Percentiles rank a stretch among this genome's conserved stretches.
These are phyloP conservation scores for Chloroceryle amazona DNA, from an alignment of 2,797 vertebrate genomes.

Conservation along the genomic window DNA sequence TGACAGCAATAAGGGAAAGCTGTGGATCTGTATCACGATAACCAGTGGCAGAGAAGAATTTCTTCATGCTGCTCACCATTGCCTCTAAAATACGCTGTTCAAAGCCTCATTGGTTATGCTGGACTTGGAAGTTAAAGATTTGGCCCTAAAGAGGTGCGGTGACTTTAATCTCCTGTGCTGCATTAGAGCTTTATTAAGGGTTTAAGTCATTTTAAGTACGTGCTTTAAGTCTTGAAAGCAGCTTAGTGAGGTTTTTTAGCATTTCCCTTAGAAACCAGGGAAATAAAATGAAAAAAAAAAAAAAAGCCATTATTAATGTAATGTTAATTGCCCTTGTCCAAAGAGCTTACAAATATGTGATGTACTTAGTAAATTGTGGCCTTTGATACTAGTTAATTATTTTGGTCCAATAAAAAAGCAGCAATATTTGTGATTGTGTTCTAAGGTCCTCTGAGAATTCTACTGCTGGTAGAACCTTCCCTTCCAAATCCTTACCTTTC, in stretches of 20 bases:
- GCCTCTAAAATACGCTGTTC: not conserved
- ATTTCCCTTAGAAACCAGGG: not conserved
- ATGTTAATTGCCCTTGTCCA: not conserved
- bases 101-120: not conserved
- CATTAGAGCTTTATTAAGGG: slow-evolving; percentile 9
- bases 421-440: not conserved
- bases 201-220: slow-evolving; percentile 27
- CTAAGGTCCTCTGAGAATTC: not conserved
- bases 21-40: not conserved
- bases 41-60: not conserved
- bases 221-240: slow-evolving; percentile 7
- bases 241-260: not conserved
- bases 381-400: not conserved
- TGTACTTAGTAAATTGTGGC: not conserved
- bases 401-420: not conserved
- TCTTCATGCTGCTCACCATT: not conserved
- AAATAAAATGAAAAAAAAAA: not conserved
- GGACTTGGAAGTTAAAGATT: not conserved
- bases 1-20: not conserved
- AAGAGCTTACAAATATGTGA: not conserved
- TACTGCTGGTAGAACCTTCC: not conserved
- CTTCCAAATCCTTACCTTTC: not conserved
- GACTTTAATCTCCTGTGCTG: not conserved
- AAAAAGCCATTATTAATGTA: not conserved
- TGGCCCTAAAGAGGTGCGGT: not conserved